Evolutionary conservation across 1,140 invertebrate genomes (phyloP), one percentile per base, ranked within the genome.

Genomic region (Stratiolaelaps scimitus): DNA sequence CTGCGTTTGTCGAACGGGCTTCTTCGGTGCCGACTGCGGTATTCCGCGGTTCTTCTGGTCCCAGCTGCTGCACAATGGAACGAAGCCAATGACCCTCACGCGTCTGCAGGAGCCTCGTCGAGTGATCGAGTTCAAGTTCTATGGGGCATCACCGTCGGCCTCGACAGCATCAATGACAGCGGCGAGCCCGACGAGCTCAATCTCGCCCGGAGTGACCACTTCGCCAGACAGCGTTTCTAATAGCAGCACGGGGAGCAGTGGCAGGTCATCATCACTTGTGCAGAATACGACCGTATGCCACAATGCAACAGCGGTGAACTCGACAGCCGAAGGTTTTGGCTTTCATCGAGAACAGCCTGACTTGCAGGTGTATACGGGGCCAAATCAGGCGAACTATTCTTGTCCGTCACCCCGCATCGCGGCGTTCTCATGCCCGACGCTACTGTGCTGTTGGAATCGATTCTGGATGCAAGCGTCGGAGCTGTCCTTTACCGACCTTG

Each of bases 111-210:
- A 60, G 10, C 53, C 53, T 26, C 26, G 53, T 17, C 17, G 53
- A 2, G 34, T 60, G 26, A 60, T 60, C 23, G 53, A 60, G 53
- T 60, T 60, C 53, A 60, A 60, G 53, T 60, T 60, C 53, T 60
- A 26, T 26, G 23, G 23, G 17, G 10, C 4, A 4, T 40, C 34
- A 40, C 10, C 34, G 4, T 10, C 34, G 10, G 34, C 5, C 10
- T 40, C 34, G 10, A n/a, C n/a, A n/a, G n/a, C n/a, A n/a, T n/a
- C n/a, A n/a, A n/a, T n/a, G n/a, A n/a, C n/a, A n/a, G 15, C 23
- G 15, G 23, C 53, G 13, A 34, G 15, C 6, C 23, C 53, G 4
- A 40, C 34, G 10, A 40, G 34, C 34, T 40, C 34, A 4, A 10
- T 40, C 34, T 40, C 34, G 5, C 34, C 34, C 10, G 34, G 34